Evolutionary conservation across 1,140 invertebrate genomes (phyloP), one percentile per base, ranked within the genome.

Genomic region (Scaptomyza montana): DNA sequence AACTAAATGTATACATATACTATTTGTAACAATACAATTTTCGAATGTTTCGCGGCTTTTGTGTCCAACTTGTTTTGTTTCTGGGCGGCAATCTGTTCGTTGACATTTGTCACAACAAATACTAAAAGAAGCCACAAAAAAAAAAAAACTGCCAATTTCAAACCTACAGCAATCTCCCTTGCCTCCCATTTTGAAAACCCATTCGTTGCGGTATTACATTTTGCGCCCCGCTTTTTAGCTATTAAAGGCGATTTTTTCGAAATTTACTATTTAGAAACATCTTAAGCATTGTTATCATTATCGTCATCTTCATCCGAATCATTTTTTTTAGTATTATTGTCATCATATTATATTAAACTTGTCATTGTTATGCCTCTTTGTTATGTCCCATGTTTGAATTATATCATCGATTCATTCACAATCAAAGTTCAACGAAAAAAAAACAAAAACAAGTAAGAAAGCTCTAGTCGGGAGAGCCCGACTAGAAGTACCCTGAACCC

Each of bases 41-140:
- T 86, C 70, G 85, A 87, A 87, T 81, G 69, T 81, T 76, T 80
- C 62, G 51, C 67, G 65, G 59, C 81, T 78, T 71, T 84, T 84
- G 80, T 84, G 80, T 85, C 68, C 19, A 49, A n/a, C 61, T 51
- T 19, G 36, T 50, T 49, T 47, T 57, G 49, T 49, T 60, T 69
- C 65, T 67, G 54, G 60, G 62, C 69, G 69, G 57, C 74, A 77
- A 77, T 74, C 80, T 85, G 80, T 85, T 86, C 81, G 81, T 87
- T 86, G 81, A 86, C 81, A 87, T 81, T 87, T 78, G 64, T 82
- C 76, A 9, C 33, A 9, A 36, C 5, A 3, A 33, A 33, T 25
- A 25, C 21, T 3, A 25, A 0, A 84, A 68, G 47, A 61, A 25
- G 63, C n/a, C 9, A 30, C 16, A 6, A 36, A 39, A 36, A 39